A percentile compares a stretch with the other conserved stretches of the same genome.
phyloP scores from a whole-genome alignment of 2,797 vertebrate genomes.

The Ctenosaura bakeri region DNA sequence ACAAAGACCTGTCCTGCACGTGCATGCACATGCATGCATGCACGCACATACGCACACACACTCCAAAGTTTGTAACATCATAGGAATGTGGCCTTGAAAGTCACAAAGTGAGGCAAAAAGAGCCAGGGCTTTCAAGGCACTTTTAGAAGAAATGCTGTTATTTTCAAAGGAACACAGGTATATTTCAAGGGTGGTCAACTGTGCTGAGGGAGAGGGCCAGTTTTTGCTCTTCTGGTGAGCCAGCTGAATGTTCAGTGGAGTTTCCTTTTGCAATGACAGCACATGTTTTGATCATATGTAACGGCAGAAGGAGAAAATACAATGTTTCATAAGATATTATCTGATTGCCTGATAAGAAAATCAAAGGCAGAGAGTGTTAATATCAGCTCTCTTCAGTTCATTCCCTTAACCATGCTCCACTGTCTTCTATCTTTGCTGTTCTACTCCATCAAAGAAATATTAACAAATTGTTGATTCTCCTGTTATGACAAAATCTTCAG shows the following conservation, averaged over 20 bases:
- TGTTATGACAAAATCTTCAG: not conserved
- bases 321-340: not conserved
- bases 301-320: not conserved
- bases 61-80: too few relatives aligned
- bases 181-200: too few relatives aligned
- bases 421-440: not conserved
- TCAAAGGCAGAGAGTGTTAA: not conserved
- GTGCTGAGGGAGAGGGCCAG: too few relatives aligned
- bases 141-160: not conserved
- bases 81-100: too few relatives aligned
- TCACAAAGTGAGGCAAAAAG: too few relatives aligned
- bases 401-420: not conserved
- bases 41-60: too few relatives aligned
- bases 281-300: too few relatives aligned
- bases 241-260: not conserved
- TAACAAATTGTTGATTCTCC: not conserved
- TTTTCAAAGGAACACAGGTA: too few relatives aligned
- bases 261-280: not conserved
- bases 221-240: too few relatives aligned
- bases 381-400: too few relatives aligned
- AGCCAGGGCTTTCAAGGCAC: not conserved
- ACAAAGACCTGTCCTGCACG: too few relatives aligned
- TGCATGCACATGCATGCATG: too few relatives aligned
- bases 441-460: not conserved
- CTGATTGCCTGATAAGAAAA: not conserved